These are phyloP conservation scores for Ametastegia equiseti DNA, from an alignment of 2,888 invertebrate genomes.

Conservation along the genomic window DNA sequence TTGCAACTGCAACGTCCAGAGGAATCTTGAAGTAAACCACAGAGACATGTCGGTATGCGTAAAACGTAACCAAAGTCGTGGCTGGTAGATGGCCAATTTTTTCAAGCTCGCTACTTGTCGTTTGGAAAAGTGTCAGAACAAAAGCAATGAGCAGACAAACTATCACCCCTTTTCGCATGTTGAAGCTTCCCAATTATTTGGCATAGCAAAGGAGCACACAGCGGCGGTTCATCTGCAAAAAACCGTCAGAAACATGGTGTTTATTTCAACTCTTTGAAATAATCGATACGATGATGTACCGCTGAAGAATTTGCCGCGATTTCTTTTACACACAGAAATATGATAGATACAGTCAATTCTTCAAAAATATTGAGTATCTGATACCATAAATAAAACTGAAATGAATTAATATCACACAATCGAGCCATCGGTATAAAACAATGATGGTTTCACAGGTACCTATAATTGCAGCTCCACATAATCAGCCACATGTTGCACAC, in stretches of 20 bases:
- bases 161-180: slow-evolving; percentile 61
- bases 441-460: no score
- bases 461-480: no score
- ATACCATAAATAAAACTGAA: no score
- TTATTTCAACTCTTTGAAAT: background rate
- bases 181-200: slow-evolving; percentile 55
- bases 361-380: background rate
- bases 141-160: slow-evolving; percentile 10
- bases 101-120: slow-evolving; percentile 62
- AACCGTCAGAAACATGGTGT: background rate
- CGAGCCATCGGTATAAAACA: no score
- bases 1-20: slow-evolving; percentile 76
- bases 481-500: no score
- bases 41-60: slow-evolving; percentile 80
- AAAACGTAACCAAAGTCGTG: slow-evolving; percentile 77
- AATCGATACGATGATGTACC: background rate
- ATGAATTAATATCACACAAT: no score
- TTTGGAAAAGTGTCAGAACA: slow-evolving; percentile 55
- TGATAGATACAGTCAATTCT: no score
- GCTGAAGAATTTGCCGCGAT: no score
- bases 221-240: slow-evolving; percentile 40
- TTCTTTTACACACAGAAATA: no score
- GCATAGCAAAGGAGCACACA: slow-evolving; percentile 52
- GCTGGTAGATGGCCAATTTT: slow-evolving; percentile 74
- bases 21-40: slow-evolving; percentile 80